phyloP scores from a whole-genome alignment of 2,888 invertebrate species.

The Caenorhabditis virilis region DNA sequence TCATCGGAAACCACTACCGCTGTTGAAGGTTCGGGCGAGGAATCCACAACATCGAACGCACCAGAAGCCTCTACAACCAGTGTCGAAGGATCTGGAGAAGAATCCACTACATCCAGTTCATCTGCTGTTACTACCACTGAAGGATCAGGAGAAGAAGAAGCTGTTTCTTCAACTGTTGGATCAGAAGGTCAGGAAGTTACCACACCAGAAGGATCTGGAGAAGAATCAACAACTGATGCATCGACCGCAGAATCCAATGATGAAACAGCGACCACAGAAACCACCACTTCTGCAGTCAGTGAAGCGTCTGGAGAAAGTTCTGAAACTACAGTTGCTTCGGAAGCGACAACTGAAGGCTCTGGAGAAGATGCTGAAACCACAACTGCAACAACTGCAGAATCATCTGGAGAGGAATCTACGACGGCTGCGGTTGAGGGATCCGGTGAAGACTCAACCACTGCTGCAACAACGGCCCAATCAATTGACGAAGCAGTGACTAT shows the following conservation, averaged over 20 bases:
- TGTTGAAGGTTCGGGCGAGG: conserved; percentile 4
- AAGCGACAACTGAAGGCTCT: conserved; percentile 3
- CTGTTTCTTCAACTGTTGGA: conserved; percentile 13
- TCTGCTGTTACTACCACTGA: conserved; percentile 16
- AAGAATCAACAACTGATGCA: conserved; percentile 11
- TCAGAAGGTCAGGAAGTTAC: conserved; percentile 14
- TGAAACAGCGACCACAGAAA: conserved; percentile 7
- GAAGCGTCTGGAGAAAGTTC: conserved; percentile 14
- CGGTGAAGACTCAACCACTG: conserved; percentile 15
- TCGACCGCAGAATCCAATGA: conserved; percentile 10
- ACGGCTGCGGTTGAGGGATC: conserved; percentile 8
- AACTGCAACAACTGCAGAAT: conserved; percentile 9
- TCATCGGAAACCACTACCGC: conserved; percentile 1
- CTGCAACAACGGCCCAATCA: conserved; percentile 2
- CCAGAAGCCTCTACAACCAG: conserved; percentile 5
- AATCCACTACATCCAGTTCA: conserved; percentile 3
- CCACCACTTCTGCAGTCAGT: conserved; percentile 2
- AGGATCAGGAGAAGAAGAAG: conserved; percentile 19
- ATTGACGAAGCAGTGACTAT: not conserved
- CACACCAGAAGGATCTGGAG: conserved; percentile 22
- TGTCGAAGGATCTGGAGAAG: conserved; percentile 19
- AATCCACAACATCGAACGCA: conserved; percentile 1
- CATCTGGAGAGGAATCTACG: conserved; percentile 16
- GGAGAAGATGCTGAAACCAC: not conserved
- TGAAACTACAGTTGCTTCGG: not conserved